phyloP scores from a whole-genome alignment of 2,797 vertebrate genomes.

The Neosilurus hyrtlii region DNA sequence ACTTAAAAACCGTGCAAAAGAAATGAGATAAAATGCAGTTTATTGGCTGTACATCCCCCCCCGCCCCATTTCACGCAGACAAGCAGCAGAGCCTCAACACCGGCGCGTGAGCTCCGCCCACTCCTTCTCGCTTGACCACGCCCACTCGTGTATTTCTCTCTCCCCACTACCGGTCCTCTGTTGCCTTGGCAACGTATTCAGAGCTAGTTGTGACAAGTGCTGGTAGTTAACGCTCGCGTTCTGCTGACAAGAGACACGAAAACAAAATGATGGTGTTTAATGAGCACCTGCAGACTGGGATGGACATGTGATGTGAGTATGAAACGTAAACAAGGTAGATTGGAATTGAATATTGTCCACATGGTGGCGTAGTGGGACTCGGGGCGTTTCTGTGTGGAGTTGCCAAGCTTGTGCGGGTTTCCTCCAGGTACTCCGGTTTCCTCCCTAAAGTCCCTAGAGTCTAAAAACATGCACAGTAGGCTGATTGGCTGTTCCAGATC shows the following conservation, averaged over 20 bases:
- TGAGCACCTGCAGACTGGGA: background rate
- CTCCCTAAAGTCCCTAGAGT: too few relatives aligned
- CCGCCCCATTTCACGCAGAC: constrained; percentile 38
- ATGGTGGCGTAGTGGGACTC: too few relatives aligned
- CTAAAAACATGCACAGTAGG: too few relatives aligned
- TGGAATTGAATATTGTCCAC: too few relatives aligned
- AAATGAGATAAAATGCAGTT: constrained; percentile 12
- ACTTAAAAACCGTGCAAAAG: constrained; percentile 26
- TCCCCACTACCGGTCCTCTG: constrained; percentile 51
- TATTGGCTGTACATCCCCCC: constrained; percentile 22
- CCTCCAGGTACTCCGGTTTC: too few relatives aligned
- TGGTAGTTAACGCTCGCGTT: background rate
- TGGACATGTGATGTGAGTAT: too few relatives aligned
- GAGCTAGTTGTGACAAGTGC: constrained; percentile 29
- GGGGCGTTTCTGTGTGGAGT: too few relatives aligned
- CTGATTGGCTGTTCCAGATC: too few relatives aligned
- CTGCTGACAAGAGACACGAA: background rate
- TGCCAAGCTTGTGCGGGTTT: too few relatives aligned
- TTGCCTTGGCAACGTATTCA: constrained; percentile 74
- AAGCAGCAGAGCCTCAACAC: constrained; percentile 32
- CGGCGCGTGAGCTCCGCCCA: constrained; percentile 35
- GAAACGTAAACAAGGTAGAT: too few relatives aligned
- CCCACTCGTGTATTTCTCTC: background rate
- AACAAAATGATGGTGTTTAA: constrained; percentile 10
- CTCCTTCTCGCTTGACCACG: constrained; percentile 12